These are phyloP conservation scores for Trachymyrmex septentrionalis DNA, from an alignment of 1,140 invertebrate species.

Conservation along the genomic window DNA sequence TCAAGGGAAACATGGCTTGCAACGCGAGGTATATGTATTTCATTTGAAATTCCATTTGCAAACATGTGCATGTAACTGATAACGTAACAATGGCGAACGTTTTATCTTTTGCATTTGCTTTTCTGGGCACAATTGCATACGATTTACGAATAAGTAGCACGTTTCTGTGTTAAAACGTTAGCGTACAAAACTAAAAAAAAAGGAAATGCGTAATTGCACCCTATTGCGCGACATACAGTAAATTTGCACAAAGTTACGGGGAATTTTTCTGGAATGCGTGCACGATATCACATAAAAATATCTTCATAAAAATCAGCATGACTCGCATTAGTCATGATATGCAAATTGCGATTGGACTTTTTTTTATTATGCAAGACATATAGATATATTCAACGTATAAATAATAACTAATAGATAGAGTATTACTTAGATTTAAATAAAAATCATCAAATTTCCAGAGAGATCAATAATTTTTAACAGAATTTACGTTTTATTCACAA, in stretches of 20 bases:
- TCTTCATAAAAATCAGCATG: background rate
- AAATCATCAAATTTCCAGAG: background rate
- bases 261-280: background rate
- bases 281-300: background rate
- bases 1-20: background rate
- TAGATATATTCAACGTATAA: background rate
- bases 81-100: background rate
- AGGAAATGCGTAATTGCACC: background rate
- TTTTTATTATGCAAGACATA: background rate
- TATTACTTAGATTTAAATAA: background rate
- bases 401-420: background rate
- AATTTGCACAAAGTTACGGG: background rate
- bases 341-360: background rate
- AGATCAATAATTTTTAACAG: background rate
- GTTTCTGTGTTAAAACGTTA: constrained; percentile 2
- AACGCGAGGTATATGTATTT: background rate
- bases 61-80: background rate
- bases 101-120: constrained; percentile 3
- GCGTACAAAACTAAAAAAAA: constrained; percentile 3
- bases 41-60: constrained; percentile 19
- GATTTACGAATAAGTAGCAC: background rate
- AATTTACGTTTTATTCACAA: background rate
- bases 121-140: background rate
- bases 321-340: background rate
- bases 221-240: background rate